phyloP scores from a whole-genome alignment of 2,888 invertebrate species.

The Dioctria rufipes region DNA sequence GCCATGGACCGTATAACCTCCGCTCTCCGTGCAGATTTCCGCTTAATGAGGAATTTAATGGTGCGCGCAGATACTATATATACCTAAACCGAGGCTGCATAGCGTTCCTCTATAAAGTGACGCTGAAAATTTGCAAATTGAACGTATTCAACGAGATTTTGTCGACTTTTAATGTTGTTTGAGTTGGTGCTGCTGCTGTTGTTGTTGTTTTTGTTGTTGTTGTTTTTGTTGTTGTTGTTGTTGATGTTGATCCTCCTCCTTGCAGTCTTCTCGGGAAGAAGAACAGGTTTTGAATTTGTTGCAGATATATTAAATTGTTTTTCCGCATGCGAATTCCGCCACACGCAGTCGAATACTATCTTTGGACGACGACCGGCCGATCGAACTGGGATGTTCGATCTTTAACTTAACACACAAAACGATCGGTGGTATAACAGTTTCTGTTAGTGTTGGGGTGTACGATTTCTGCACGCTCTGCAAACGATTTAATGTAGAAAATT shows the following conservation, averaged over 20 bases:
- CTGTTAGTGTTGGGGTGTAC: no score
- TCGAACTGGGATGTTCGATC: not conserved
- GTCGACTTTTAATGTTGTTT: slow-evolving; percentile 23
- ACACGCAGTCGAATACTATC: not conserved
- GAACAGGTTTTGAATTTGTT: not conserved
- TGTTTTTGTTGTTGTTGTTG: not conserved
- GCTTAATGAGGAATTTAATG: not conserved
- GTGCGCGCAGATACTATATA: no score
- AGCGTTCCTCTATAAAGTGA: slow-evolving; percentile 20
- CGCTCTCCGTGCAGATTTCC: not conserved
- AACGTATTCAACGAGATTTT: slow-evolving; percentile 35
- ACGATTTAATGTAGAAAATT: not conserved
- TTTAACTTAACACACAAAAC: not conserved
- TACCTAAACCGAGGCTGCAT: not conserved
- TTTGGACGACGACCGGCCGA: not conserved
- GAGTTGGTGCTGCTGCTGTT: not conserved
- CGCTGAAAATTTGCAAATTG: slow-evolving; percentile 39
- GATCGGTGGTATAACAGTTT: no score
- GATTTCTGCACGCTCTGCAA: not conserved
- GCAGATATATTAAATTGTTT: not conserved
- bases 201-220: not conserved
- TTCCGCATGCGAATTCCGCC: slow-evolving; percentile 1
- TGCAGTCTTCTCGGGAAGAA: not conserved
- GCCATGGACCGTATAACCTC: slow-evolving; percentile 1
- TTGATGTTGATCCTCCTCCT: no score